These are phyloP conservation scores for Bufotes viridis DNA, from an alignment of 2,797 vertebrate genomes.

Conservation along the genomic window DNA sequence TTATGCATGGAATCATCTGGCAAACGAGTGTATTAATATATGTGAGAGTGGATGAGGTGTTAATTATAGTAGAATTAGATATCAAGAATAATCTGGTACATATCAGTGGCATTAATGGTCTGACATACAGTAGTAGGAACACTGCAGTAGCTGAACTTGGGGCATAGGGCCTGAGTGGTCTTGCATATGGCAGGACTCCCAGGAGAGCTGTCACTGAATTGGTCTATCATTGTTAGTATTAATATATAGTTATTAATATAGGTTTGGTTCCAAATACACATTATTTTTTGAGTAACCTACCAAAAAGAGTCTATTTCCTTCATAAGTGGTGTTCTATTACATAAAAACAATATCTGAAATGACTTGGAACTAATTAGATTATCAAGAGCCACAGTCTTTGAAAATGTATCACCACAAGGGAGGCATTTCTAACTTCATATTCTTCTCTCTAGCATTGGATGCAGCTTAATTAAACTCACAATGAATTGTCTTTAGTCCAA, in stretches of 20 bases:
- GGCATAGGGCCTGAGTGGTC: not conserved
- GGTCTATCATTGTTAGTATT: too few relatives aligned
- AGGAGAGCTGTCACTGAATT: not conserved
- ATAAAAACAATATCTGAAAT: constrained; percentile 62
- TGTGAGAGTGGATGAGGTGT: not conserved
- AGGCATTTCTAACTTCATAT: constrained; percentile 57
- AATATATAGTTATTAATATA: not conserved
- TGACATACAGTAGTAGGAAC: not conserved
- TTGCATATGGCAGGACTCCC: not conserved
- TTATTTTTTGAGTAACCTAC: not conserved
- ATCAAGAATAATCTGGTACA: not conserved
- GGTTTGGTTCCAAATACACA: not conserved
- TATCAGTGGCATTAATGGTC: not conserved
- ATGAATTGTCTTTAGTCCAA: not conserved
- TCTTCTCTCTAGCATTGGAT: constrained; percentile 32
- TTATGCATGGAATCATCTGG: not conserved
- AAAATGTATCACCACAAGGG: constrained; percentile 61
- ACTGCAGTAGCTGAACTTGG: not conserved
- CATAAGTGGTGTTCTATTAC: not conserved
- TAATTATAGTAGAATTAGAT: not conserved
- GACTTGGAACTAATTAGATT: constrained; percentile 64
- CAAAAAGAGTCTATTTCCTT: not conserved
- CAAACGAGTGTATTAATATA: not conserved
- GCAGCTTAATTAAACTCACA: constrained; percentile 43
- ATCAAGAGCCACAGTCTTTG: constrained; percentile 60